Evolutionary conservation across 2,888 invertebrate genomes (phyloP), one percentile per base, ranked within the genome.

Genomic region (Drosophila peninsularis): DNA sequence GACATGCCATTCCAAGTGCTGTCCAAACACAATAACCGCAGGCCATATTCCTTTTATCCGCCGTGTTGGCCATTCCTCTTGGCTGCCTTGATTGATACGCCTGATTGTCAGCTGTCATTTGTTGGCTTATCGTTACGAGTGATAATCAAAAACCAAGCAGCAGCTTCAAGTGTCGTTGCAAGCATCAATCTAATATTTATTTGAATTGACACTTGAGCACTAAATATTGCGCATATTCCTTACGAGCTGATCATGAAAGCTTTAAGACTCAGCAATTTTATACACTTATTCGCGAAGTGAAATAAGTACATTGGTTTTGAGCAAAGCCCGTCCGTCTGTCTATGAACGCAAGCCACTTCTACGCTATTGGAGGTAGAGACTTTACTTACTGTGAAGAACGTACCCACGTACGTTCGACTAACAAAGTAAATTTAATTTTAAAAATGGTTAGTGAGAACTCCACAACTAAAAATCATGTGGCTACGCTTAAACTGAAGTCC

Each of bases 51-150:
- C 17, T 17, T 1, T 6, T 17, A 6, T 6, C 13, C 30, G 30
- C 17, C 27, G 27, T 17, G 17, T 30, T 45, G 17, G 49, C 57
- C 47, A 21, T 65, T 60, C 58, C 44, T 53, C 32, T 56, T 57
- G 55, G 47, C 42, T 41, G 55, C 71, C 71, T 80, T 82, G 82
- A 88, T 88, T 82, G 86, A 85, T 85, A 63, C 55, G 70, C 34
- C 55, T 41, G 79, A 71, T 67, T 65, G 72, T 30, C 62, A 67
- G 68, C 63, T 58, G 76, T 14, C 64, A 32, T 79, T 67, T 85
- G 88, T 83, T 82, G 66, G 72, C 68, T 73, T 78, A 78, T 82
- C 86, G 82, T 88, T 88, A 82, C 55, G 47, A 27, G 39, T 21
- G 37, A 62, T 61, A 56, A 57, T 47, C 55, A 49, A 49, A 60